Conservation (phyloP, 2,888 invertebrate species). For the Octodonta nipae region DNA sequence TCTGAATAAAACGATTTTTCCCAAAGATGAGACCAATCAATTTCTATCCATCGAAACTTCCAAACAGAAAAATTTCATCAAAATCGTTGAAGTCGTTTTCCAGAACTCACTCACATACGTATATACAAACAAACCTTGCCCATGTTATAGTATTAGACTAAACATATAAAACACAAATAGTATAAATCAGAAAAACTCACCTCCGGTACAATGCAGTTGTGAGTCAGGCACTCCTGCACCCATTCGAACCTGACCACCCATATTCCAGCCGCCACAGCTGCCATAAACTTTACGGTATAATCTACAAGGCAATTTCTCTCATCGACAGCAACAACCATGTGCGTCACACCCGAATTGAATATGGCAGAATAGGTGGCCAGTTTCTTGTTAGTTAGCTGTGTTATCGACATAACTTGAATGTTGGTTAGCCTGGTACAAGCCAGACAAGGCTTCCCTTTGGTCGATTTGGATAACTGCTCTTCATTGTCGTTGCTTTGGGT, state of each 20-base stretch:
- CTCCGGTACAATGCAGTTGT: slow-evolving; percentile 36
- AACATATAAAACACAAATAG: slow-evolving; percentile 5
- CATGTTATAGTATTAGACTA: too few relatives aligned
- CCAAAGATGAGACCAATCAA: too few relatives aligned
- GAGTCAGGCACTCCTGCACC: slow-evolving; percentile 38
- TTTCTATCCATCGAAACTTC: too few relatives aligned
- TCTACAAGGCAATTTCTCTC: slow-evolving; percentile 25
- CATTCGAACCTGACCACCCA: slow-evolving; percentile 46
- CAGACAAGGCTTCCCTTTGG: slow-evolving; percentile 23
- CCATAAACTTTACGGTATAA: slow-evolving; percentile 41
- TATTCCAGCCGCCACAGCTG: slow-evolving; percentile 43
- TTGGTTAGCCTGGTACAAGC: slow-evolving; percentile 26
- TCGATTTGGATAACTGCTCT: background rate
- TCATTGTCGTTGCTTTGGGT: slow-evolving; percentile 4
- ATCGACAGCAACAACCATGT: slow-evolving; percentile 28
- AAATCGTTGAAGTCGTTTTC: too few relatives aligned
- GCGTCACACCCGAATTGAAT: slow-evolving; percentile 27
- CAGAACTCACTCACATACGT: too few relatives aligned
- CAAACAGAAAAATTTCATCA: too few relatives aligned
- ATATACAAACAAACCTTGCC: too few relatives aligned
- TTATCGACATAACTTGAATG: slow-evolving; percentile 24
- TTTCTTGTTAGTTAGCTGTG: slow-evolving; percentile 25
- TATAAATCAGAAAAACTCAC: slow-evolving; percentile 30
- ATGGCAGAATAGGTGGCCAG: slow-evolving; percentile 22
- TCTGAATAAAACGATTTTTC: too few relatives aligned